Conservation (phyloP, 37 sponge, comb jelly and placozoan species). For the Ephydatia muelleri region DNA sequence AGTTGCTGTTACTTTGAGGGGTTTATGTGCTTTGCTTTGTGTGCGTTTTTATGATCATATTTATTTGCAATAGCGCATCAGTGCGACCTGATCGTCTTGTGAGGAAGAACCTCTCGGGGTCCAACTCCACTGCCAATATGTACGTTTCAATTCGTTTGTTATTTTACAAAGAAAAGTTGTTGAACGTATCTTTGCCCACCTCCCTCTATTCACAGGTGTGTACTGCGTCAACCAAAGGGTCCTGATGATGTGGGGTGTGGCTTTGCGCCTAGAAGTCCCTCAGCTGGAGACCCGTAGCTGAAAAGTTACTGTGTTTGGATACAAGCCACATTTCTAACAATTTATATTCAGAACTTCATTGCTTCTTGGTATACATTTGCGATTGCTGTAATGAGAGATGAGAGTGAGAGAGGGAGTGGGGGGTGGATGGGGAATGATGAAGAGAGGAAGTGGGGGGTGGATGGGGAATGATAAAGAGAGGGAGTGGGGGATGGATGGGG, state of each 20-base stretch:
- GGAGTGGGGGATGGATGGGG: too few species aligned
- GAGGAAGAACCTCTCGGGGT: slow-evolving; percentile 2
- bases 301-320: not conserved
- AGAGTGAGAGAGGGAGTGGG: too few species aligned
- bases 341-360: too few species aligned
- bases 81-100: slow-evolving; percentile 44
- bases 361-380: too few species aligned
- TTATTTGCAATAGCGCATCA: slow-evolving; percentile 22
- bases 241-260: slow-evolving; percentile 59
- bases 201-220: slow-evolving; percentile 9
- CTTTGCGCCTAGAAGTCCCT: not conserved
- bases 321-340: too few species aligned
- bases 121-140: not conserved
- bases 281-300: not conserved
- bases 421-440: too few species aligned
- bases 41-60: not conserved
- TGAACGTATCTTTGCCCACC: not conserved
- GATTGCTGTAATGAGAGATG: too few species aligned
- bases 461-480: too few species aligned
- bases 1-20: not conserved
- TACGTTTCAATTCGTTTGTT: not conserved
- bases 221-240: slow-evolving; percentile 73
- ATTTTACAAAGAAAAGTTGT: not conserved
- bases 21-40: not conserved
- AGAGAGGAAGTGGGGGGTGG: too few species aligned